Evolutionary conservation across 2,113 vertebrate species (phyloP), one percentile per base, ranked within the genome.

Genomic region (Pangasianodon hypophthalmus): DNA sequence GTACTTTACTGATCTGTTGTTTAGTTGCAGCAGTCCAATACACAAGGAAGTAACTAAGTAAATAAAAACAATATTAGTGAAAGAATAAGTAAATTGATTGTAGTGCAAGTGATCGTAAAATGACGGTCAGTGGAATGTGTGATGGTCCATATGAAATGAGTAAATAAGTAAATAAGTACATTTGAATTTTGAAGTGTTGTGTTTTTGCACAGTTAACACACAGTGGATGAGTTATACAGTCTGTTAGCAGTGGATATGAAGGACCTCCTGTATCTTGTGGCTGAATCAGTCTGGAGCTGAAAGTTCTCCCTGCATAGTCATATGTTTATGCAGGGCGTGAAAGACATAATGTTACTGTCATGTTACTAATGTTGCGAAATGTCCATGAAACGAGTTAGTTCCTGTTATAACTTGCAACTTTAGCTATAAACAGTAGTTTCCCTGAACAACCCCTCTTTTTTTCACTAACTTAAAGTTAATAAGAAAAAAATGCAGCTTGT

Each of bases 401-500:
- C 81, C 54, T 83, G 54, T 58, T 84, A 62, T 44, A 56, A 16
- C 58, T 19, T 44, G 58, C 6, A 44, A 46, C 24, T 29, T 13
- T 13, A 62, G 19, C 24, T 46, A 29, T 84, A 16, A 62, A 84
- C 13, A 54, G 16, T 50, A n/a, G 19, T 41, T 21, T 83, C n/a
- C 29, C n/a, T 10, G 21, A 83, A 19, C 50, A 83, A 56, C 6
- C 19, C 50, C 11, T 52, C 2, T 41, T n/a, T 58, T 19, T 84
- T 84, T 46, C 5, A 62, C 82, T 8, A 37, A 16, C 21, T 29
- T 26, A 26, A 60, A 41, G 10, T 84, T 62, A 62, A 46, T 84
- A 62, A 44, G 56, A 26, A 84, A 26, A 82, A 82, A 82, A 82
- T 26, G 56, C 82, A 29, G 82, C 56, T 62, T 46, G 37, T 62